Conservation (phyloP, 2,797 vertebrate genomes). For the Sandelia bainsii region DNA sequence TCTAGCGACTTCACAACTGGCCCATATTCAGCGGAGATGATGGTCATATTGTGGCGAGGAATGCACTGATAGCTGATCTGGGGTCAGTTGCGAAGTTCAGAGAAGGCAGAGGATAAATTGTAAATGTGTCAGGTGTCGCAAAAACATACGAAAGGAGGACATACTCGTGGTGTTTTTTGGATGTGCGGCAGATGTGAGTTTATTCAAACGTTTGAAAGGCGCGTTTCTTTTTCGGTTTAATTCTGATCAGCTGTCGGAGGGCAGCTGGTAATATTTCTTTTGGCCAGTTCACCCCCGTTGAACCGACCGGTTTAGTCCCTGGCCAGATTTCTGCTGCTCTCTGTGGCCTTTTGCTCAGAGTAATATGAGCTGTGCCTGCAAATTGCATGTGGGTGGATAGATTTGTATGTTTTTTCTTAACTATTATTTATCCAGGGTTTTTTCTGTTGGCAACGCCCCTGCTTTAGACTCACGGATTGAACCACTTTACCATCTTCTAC, state of each 20-base stretch:
- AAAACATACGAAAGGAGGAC: slow-evolving; percentile 8
- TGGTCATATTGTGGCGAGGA: slow-evolving; percentile 7
- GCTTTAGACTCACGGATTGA: background rate
- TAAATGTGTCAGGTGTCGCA: slow-evolving; percentile 24
- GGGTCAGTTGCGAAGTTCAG: slow-evolving; percentile 36
- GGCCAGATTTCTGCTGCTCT: slow-evolving; percentile 37
- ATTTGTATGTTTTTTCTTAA: slow-evolving; percentile 44
- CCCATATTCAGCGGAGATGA: slow-evolving; percentile 31
- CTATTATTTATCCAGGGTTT: slow-evolving; percentile 36
- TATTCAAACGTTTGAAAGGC: slow-evolving; percentile 17
- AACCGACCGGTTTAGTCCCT: slow-evolving; percentile 4
- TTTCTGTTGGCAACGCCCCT: slow-evolving; percentile 29
- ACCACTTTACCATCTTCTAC: background rate
- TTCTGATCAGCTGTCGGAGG: slow-evolving; percentile 53
- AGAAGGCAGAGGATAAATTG: slow-evolving; percentile 15
- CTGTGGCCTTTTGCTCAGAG: slow-evolving; percentile 47
- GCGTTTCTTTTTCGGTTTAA: slow-evolving; percentile 44
- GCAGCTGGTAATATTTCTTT: slow-evolving; percentile 49
- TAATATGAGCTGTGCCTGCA: slow-evolving; percentile 37
- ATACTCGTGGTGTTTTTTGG: slow-evolving; percentile 4
- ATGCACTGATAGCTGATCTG: slow-evolving; percentile 36
- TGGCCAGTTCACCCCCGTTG: slow-evolving; percentile 8
- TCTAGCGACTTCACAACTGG: slow-evolving; percentile 48
- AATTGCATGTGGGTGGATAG: slow-evolving; percentile 27
- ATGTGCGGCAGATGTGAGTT: slow-evolving; percentile 20